Base-by-base conservation (phyloP, 1,140 invertebrate species). In the Zaprionus taronus region DNA sequence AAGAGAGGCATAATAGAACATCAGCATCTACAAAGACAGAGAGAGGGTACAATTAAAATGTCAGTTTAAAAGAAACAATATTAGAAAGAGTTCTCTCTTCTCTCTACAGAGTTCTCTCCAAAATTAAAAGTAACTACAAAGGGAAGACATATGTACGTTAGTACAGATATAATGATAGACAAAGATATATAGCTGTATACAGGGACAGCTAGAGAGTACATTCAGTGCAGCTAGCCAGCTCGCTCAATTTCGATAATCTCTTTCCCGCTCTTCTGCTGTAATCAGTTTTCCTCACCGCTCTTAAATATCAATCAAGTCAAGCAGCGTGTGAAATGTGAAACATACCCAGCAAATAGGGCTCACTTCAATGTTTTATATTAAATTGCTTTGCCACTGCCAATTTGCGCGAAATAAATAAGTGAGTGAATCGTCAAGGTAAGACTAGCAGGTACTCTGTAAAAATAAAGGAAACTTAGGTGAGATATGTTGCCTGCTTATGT, bases 321-420 rank as follows among this genome's bases (percentile, higher is more conserved):
- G 64, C 20, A 20, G 57, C 41, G 11, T 28, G 11, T 4, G 12
- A 15, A 14, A 36, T 79, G 41, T 47, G 41, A 47, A 17, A 71
- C 53, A 31, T 44, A 56, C 67, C 44, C 49, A 36, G 69, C 55
- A 71, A 83, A 72, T 85, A 34, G 56, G 41, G 41, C 56, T 15
- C 11, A 62, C 36, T 79, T 56, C 67, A 72, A 34, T 72, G 71
- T 67, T 70, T 41, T 61, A 31, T 44, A 51, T 62, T 83, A 87
- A 86, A 87, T 83, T 79, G 65, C 79, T 83, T 77, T 77, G 77
- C 67, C 71, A 72, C 74, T 80, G 72, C 65, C 83, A 87, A 83
- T 87, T 86, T 80, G 24, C 24, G 80, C 22, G 5, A 38, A 12
- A 63, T 24, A 60, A 69, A 69, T 36, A 60, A 47, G 4, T 51